Evolutionary conservation across 2,888 invertebrate genomes (phyloP), one percentile per base, ranked within the genome.

Genomic region (Leucoptera coffeella): DNA sequence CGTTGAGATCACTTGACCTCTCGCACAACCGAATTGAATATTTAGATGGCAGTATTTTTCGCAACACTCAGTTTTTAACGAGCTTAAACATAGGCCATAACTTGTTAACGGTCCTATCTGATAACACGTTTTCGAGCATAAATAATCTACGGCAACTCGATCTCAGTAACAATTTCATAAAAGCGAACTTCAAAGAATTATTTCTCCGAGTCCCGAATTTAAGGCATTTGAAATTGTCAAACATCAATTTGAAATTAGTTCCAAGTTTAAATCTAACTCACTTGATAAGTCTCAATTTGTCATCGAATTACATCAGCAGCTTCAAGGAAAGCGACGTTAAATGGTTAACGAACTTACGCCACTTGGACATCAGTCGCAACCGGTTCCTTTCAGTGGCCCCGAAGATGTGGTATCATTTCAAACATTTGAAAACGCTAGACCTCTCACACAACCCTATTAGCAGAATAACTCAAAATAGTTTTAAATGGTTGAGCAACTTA

Each of bases 121-220:
- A 91, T 58, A 90, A 89, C 50, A 88, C 89, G 12, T 91, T 92
- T 52, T 84, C 84, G 14, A 85, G 86, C 44, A 73, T 91, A 28
- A 81, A 82, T 22, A 81, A 82, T 37, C 64, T 90, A 32, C 78
- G 89, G 38, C 79, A 80, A 40, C 67, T 92, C 42, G 88, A 91
- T 58, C 69, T 92, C 26, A 84, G 87, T 38, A 78, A 77, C 37
- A 91, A 91, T 61, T 77, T 80, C 17, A 65, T 91, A 33, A 80
- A 88, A 39, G 86, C 90, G 33, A 88, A 88, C 64, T 81, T 88
- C 49, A 87, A 88, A 46, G 89, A 91, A 57, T 74, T 91, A 26
- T 87, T 91, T 48, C 84, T 90, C 48, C 88, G 89, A 56, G 78
- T 89, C 27, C 88, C 86, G 28, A 82, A 84, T 45, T 73, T 91